phyloP scores from a whole-genome alignment of 2,888 invertebrate species.

The Caprella mutica region DNA sequence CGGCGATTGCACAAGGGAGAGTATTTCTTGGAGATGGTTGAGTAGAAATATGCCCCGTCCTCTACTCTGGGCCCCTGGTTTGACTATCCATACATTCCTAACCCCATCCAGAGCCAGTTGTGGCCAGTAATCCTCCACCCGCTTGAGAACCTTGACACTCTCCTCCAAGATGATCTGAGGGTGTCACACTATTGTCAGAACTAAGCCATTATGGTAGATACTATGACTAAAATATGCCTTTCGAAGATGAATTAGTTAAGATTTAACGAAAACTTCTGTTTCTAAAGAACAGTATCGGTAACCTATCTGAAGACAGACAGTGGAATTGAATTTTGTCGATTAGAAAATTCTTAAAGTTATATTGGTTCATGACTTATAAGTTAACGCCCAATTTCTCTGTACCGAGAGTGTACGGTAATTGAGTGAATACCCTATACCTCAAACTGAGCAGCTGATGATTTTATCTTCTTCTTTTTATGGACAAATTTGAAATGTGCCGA shows the following conservation, averaged over 20 bases:
- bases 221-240: too few species aligned
- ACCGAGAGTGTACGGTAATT: too few species aligned
- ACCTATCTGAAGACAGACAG: too few species aligned
- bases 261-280: too few species aligned
- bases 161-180: slow-evolving; percentile 34
- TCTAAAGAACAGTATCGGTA: too few species aligned
- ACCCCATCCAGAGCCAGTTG: slow-evolving; percentile 74
- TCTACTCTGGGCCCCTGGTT: slow-evolving; percentile 85
- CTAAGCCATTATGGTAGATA: too few species aligned
- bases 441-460: slow-evolving; percentile 10
- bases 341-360: too few species aligned
- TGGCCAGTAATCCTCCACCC: slow-evolving; percentile 62
- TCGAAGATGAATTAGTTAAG: too few species aligned
- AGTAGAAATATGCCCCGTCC: slow-evolving; percentile 79
- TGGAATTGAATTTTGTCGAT: too few species aligned
- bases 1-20: slow-evolving; percentile 42
- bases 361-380: too few species aligned
- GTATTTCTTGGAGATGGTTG: slow-evolving; percentile 73
- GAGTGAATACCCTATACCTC: too few species aligned
- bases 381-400: background rate
- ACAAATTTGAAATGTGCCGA: slow-evolving; percentile 56
- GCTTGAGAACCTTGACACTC: slow-evolving; percentile 44
- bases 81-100: slow-evolving; percentile 85
- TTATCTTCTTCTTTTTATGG: slow-evolving; percentile 43
- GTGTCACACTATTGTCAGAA: too few species aligned